phyloP scores from a whole-genome alignment of 2,888 invertebrate species.

The Trichopoda pennipes region DNA sequence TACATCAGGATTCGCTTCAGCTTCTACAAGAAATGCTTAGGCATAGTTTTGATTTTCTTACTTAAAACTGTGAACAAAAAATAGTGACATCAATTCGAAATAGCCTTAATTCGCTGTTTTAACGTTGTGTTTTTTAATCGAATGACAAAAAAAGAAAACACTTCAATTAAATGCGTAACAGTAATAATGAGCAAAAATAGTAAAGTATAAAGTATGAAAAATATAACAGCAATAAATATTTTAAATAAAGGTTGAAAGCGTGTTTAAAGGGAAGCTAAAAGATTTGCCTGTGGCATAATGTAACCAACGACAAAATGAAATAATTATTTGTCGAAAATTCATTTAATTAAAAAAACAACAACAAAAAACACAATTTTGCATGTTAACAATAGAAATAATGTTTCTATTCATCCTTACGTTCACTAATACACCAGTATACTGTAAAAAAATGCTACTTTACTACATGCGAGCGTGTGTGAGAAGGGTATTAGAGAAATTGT shows the following conservation, averaged over 20 bases:
- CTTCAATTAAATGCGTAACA: constrained; percentile 55
- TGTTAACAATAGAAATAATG: too few species aligned
- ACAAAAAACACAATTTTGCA: background rate
- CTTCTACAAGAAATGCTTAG: too few species aligned
- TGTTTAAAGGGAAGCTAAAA: background rate
- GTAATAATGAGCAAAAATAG: constrained; percentile 50
- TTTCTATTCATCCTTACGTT: background rate
- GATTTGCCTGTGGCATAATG: constrained; percentile 32
- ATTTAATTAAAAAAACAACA: constrained; percentile 60
- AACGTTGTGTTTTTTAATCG: constrained; percentile 30
- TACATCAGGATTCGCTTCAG: too few species aligned
- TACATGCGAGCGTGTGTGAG: background rate
- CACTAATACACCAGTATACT: constrained; percentile 20
- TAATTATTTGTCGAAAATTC: constrained; percentile 39
- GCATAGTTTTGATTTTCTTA: too few species aligned
- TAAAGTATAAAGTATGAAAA: constrained; percentile 24
- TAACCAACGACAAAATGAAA: constrained; percentile 18
- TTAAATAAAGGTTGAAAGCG: constrained; percentile 4
- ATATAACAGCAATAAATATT: constrained; percentile 25
- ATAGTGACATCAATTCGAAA: background rate
- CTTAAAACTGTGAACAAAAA: too few species aligned
- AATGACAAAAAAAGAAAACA: constrained; percentile 36
- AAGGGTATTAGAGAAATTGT: constrained; percentile 15
- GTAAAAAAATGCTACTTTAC: constrained; percentile 40
- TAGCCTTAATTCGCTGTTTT: background rate